phyloP scores from a whole-genome alignment of 1,140 invertebrate species.

The Calliphora vicina region DNA sequence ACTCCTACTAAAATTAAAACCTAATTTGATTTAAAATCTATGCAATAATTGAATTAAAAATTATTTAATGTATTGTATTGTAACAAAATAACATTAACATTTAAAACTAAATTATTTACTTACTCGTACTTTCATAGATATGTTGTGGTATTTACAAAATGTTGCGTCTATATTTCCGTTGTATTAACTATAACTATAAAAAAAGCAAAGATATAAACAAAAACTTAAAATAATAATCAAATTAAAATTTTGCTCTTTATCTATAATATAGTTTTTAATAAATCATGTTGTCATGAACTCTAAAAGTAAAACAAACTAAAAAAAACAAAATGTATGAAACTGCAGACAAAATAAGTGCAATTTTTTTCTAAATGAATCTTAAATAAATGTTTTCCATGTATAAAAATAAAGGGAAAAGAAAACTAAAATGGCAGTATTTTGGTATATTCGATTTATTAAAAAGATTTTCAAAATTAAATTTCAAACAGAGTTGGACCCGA shows the following conservation, averaged over 20 bases:
- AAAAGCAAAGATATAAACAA: background rate
- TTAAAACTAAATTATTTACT: background rate
- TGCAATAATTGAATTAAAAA: background rate
- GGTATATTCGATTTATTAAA: no score
- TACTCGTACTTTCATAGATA: background rate
- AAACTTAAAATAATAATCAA: background rate
- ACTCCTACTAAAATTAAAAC: background rate
- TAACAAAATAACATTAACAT: background rate
- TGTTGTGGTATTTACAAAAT: slow-evolving; percentile 10
- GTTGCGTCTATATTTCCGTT: background rate
- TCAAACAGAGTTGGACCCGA: no score
- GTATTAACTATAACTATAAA: no score
- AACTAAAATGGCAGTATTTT: no score
- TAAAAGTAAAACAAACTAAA: no score
- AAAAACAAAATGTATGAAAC: background rate
- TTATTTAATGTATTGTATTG: background rate
- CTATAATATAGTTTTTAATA: background rate
- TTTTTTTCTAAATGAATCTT: background rate
- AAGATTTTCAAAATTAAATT: no score
- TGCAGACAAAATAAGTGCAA: slow-evolving; percentile 7
- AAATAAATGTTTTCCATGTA: slow-evolving; percentile 10
- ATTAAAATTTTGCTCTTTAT: background rate
- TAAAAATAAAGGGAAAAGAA: background rate
- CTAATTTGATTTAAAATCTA: background rate
- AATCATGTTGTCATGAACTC: background rate